These are phyloP conservation scores for Tragulus kanchil DNA, from an alignment of 2,113 vertebrate genomes.

Conservation along the genomic window DNA sequence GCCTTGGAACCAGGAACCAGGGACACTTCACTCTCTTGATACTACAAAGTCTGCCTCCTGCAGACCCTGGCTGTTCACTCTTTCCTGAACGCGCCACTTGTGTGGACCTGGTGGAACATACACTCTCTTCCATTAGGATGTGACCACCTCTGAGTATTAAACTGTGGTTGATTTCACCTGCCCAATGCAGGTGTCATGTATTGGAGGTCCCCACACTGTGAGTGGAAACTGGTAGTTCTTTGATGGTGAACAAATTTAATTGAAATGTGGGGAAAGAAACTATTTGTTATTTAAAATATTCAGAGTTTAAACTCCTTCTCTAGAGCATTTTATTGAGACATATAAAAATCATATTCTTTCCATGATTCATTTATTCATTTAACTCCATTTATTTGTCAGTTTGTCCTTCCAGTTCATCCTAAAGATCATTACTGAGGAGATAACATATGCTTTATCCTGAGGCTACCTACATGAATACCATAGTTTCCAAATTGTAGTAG, in stretches of 20 bases:
- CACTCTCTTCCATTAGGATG: neutral
- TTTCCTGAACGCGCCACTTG: neutral
- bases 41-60: neutral
- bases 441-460: neutral
- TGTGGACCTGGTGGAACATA: neutral
- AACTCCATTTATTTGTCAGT: neutral
- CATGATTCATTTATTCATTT: neutral
- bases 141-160: neutral
- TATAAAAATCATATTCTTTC: slow-evolving; percentile 25
- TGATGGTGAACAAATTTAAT: slow-evolving; percentile 45
- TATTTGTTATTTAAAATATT: slow-evolving; percentile 54
- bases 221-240: too few species aligned
- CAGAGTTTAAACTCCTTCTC: neutral
- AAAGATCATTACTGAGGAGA: neutral
- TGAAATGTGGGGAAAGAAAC: neutral
- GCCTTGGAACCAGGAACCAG: neutral
- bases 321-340: neutral
- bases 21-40: neutral
- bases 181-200: neutral
- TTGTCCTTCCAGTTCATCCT: neutral
- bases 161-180: neutral
- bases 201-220: too few species aligned
- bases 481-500: neutral
- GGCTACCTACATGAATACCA: neutral
- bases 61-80: neutral